Conservation (phyloP, 2,113 vertebrate genomes). For the Scomber colias region DNA sequence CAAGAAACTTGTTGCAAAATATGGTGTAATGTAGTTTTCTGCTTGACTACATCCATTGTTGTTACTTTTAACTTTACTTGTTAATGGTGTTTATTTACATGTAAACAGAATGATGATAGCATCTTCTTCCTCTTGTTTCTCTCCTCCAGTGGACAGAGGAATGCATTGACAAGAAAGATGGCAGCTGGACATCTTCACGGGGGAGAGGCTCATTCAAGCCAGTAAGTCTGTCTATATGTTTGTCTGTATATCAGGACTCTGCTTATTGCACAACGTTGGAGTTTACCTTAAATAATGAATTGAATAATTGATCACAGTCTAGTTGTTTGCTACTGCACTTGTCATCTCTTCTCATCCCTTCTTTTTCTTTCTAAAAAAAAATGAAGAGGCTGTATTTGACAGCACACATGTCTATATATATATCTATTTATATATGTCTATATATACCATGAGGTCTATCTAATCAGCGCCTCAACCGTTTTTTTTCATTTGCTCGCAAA, state of each 20-base stretch:
- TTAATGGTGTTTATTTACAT: background rate
- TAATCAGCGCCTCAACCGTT: no score
- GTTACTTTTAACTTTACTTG: background rate
- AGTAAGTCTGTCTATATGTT: constrained; percentile 77
- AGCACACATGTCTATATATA: no score
- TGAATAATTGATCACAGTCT: background rate
- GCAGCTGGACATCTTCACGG: constrained; percentile 90
- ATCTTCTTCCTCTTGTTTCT: background rate
- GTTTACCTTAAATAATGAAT: background rate
- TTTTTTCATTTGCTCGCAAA: no score
- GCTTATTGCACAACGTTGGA: background rate
- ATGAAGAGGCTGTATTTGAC: no score
- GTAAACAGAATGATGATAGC: background rate
- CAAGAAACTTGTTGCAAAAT: background rate
- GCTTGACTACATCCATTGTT: background rate
- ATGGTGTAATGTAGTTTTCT: background rate
- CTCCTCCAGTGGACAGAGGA: constrained; percentile 93
- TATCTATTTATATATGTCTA: no score
- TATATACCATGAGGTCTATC: no score
- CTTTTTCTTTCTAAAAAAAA: no score
- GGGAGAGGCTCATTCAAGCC: constrained; percentile 87
- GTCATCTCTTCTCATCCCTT: no score
- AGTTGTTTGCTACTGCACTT: background rate
- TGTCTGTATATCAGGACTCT: background rate
- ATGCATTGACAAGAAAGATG: constrained; percentile 90